Evolutionary conservation across 37 sponge, comb jelly and placozoan genomes (phyloP), one percentile per base, ranked within the genome.

Genomic region (Petrosia ficiformis): DNA sequence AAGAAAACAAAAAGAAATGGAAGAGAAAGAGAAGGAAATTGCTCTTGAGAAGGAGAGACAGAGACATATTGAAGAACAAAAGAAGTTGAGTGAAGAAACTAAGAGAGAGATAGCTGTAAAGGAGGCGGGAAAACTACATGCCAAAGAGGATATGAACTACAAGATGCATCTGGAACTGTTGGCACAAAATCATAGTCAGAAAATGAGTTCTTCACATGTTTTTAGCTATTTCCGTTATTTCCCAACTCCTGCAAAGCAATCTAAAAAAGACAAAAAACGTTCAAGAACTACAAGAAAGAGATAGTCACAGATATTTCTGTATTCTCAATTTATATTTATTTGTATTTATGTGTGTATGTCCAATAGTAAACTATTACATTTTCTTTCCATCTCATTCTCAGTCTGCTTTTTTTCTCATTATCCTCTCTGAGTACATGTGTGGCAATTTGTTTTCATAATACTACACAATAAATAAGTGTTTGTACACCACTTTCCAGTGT

Each of bases 181-280:
- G 22, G 57, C 38, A 44, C 44, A 56, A 2, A 57, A 59, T 48
- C 52, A 57, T 36, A 11, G 29, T 40, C 81, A 80, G 43, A 40
- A 60, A 35, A 80, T 58, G n/a, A 42, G 63, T 24, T 42, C 44
- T 19, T 59, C 78, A 8, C 64, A 63, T 40, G 67, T 63, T 29
- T 85, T 79, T 54, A 85, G 86, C 61, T 85, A 85, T 36, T 85
- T 85, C 65, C 42, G 37, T 16, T 84, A 65, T 57, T 72, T 78
- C 54, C 8, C 8, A 8, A 48, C 80, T 63, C 77, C 84, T 30
- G 26, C 73, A 28, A 72, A 64, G 22, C 24, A 59, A 19, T 73
- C 61, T 28, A 64, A 48, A n/a, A 65, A 54, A 22, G 73, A 81
- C 3, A 78, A 26, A 26, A 61, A 61, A 48, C 54, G 54, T 48